These are phyloP conservation scores for Champsocephalus esox DNA, from an alignment of 2,797 vertebrate genomes.

Conservation along the genomic window DNA sequence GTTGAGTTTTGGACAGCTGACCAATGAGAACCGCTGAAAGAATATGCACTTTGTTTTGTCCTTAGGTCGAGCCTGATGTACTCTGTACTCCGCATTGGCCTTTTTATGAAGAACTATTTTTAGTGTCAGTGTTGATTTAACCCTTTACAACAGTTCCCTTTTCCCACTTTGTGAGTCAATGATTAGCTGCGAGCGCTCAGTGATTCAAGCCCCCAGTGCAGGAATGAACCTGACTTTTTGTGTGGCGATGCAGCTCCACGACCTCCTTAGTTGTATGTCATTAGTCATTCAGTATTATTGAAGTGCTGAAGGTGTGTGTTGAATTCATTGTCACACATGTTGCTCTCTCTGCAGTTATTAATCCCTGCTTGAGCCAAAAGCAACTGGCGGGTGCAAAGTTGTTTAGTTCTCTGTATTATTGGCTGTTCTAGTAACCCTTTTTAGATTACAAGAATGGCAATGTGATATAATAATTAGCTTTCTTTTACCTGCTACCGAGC, in stretches of 20 bases:
- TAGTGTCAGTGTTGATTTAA: conserved; percentile 48
- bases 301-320: not conserved
- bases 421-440: not conserved
- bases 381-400: not conserved
- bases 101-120: conserved; percentile 10
- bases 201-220: not conserved
- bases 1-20: not conserved
- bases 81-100: not conserved
- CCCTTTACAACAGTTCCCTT: conserved; percentile 38
- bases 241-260: not conserved
- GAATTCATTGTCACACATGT: not conserved
- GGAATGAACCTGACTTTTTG: conserved; percentile 6
- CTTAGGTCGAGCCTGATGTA: not conserved
- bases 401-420: not conserved
- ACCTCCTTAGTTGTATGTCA: not conserved
- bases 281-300: not conserved
- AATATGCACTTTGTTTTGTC: not conserved
- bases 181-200: conserved; percentile 39
- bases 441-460: not conserved
- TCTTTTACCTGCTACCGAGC: too few relatives aligned
- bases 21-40: not conserved
- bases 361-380: not conserved
- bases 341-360: not conserved
- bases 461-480: too few relatives aligned
- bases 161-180: conserved; percentile 45